Base-by-base conservation (phyloP, 1,140 invertebrate species). In the Danaus melanippus region DNA sequence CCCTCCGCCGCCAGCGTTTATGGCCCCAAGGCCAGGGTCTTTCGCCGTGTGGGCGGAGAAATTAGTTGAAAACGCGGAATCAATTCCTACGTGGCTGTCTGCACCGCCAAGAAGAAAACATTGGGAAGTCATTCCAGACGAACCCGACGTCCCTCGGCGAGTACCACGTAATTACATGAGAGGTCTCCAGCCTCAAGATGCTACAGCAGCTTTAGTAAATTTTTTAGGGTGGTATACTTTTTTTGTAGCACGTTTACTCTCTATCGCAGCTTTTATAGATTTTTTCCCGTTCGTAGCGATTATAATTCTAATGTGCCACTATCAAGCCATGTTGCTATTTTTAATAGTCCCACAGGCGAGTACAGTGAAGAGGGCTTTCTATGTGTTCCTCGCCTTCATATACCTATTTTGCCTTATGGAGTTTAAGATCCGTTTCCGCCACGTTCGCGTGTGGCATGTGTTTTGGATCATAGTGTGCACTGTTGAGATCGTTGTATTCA, bases 401-500 rank as follows among this genome's bases (percentile, higher is more conserved):
- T 94, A 93, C 64, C 87, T 93, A 39, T 91, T 93, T 69, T 91
- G 92, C 69, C 79, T 93, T 17, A 91, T 94, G 61, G 93, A 94
- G 68, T 93, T 93, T 62, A 92, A 92, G 64, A 90, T 93, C 45
- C 92, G 91, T 80, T 93, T 93, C 64, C 91, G 89, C 52, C 90
- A 91, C 62, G 89, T 92, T 4, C 88, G 91, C 9, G 82, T 90
- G 21, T 92, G 92, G 89, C 90, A 92, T 53, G 76, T 90, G 41
- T 83, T 88, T 50, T 94, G 91, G 79, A 89, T 92, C 66, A 75
- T 89, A 17, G 83, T 93, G 17, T 89, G 92, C 10, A 89, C 92
- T 40, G 56, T 85, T 10, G 92, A 94, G 79, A 93, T 92, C 66
- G 81, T 90, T 32, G 65, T 88, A 11, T 90, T 93, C 77, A 90